Evolutionary conservation across 2,797 vertebrate genomes (phyloP).

Genomic region (Benthosema pterotum): DNA sequence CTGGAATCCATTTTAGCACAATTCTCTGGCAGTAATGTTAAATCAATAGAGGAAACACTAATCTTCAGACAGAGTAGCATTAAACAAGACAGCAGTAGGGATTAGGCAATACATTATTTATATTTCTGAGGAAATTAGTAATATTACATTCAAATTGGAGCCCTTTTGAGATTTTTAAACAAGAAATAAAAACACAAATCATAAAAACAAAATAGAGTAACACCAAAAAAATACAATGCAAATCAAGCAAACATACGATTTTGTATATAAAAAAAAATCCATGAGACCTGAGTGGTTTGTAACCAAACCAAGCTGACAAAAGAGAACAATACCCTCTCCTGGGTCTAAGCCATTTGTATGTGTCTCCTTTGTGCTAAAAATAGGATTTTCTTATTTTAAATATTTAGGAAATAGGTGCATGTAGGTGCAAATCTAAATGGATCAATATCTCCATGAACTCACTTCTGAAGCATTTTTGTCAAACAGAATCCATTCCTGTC

Average conservation of each 20-base stretch:
- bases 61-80: too few species aligned
- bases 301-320: constrained; percentile 21
- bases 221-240: constrained; percentile 6
- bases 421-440: constrained; percentile 1
- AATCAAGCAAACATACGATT: constrained; percentile 15
- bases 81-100: constrained; percentile 32
- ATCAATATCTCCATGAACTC: neutral
- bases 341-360: neutral
- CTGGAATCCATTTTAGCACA: too few species aligned
- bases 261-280: constrained; percentile 36
- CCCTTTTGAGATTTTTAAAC: constrained; percentile 66
- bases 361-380: neutral
- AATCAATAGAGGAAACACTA: too few species aligned
- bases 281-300: constrained; percentile 24
- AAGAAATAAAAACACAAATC: constrained; percentile 46
- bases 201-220: neutral
- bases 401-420: neutral
- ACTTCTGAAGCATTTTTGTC: constrained; percentile 1
- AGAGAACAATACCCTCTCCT: neutral
- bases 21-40: too few species aligned
- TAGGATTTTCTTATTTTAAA: neutral
- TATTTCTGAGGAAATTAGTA: constrained; percentile 66
- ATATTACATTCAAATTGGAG: constrained; percentile 77
- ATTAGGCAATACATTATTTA: constrained; percentile 64
- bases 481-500: neutral